Conservation (phyloP, 2,797 vertebrate genomes). For the Chelonia mydas region DNA sequence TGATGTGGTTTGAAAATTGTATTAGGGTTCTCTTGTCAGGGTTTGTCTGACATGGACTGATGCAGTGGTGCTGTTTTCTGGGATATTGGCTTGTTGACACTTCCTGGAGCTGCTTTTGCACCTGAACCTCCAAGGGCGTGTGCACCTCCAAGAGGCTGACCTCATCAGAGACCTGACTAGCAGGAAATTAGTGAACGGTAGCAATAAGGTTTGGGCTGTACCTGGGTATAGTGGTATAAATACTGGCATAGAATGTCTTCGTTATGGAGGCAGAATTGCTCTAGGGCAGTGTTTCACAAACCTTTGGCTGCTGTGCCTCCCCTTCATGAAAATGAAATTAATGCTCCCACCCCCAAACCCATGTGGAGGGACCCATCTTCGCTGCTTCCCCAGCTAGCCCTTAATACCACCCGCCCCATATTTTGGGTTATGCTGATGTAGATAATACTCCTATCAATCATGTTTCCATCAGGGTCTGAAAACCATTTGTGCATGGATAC, state of each 20-base stretch:
- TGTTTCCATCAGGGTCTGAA: not conserved
- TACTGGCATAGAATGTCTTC: not conserved
- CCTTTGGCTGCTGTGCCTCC: not conserved
- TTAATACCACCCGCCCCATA: not conserved
- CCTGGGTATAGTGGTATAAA: not conserved
- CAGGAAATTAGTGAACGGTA: not conserved
- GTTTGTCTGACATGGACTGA: not conserved
- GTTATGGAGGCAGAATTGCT: not conserved
- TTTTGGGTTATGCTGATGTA: not conserved
- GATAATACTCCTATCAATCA: not conserved
- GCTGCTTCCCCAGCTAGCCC: not conserved
- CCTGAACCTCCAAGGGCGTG: fast-evolving
- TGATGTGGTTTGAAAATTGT: not conserved
- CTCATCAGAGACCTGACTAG: not conserved
- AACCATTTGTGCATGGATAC: not conserved
- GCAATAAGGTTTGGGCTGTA: not conserved
- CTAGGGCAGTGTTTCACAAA: not conserved
- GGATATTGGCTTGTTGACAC: not conserved
- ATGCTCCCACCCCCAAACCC: not conserved
- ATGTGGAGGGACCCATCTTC: not conserved
- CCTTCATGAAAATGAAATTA: not conserved
- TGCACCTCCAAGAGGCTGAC: no score
- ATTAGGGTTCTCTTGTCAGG: not conserved
- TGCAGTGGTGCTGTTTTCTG: not conserved
- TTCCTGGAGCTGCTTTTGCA: not conserved